Evolutionary conservation across 1,140 invertebrate species (phyloP).

Genomic region (Drosophila sturtevanti): DNA sequence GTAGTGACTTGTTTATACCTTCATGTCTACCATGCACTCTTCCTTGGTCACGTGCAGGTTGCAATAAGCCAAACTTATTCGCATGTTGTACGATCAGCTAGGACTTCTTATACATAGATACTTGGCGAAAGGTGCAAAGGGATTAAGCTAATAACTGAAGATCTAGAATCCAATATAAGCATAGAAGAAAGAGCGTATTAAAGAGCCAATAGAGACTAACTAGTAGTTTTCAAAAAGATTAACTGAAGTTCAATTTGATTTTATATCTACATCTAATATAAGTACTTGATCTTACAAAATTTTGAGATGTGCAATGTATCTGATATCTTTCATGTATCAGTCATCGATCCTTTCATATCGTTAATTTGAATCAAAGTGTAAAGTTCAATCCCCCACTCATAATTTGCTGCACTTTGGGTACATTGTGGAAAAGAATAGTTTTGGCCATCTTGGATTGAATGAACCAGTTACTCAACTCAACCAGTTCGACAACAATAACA

Average conservation of each 20-base stretch:
- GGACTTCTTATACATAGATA: conserved; percentile 45
- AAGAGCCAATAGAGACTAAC: not conserved
- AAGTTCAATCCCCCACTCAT: too few species aligned
- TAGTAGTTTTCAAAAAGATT: too few species aligned
- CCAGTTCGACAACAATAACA: conserved; percentile 21
- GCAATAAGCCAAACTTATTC: conserved; percentile 69
- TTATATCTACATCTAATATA: too few species aligned
- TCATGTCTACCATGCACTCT: not conserved
- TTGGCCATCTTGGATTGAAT: conserved; percentile 15
- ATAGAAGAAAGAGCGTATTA: too few species aligned
- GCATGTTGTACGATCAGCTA: conserved; percentile 56
- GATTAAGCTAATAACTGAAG: not conserved
- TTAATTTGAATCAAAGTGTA: too few species aligned
- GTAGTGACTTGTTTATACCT: conserved; percentile 48
- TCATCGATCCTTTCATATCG: too few species aligned
- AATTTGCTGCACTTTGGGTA: not conserved
- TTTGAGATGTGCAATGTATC: too few species aligned
- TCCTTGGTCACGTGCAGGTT: conserved; percentile 59
- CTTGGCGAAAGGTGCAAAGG: conserved; percentile 29
- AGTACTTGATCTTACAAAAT: too few species aligned
- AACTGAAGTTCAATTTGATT: too few species aligned
- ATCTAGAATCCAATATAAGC: too few species aligned
- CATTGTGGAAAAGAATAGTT: not conserved
- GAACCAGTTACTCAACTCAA: conserved; percentile 13
- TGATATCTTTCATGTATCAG: too few species aligned